Evolutionary conservation across 53 echinoderm and acorn worm species (phyloP), one percentile per base, ranked within the genome.

Genomic region (Henricia sp.): DNA sequence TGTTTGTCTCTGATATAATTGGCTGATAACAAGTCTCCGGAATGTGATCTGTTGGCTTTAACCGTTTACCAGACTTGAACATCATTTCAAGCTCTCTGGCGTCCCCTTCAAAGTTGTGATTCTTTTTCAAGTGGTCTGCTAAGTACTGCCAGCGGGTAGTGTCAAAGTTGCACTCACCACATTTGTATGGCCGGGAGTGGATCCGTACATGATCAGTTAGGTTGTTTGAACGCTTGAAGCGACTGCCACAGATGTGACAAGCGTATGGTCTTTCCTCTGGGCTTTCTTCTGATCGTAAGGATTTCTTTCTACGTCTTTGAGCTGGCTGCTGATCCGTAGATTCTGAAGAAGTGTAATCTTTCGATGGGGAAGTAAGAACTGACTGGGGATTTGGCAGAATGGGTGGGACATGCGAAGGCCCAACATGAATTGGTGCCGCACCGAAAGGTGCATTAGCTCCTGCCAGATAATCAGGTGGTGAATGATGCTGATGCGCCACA

Each of bases 131-230:
- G 82, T 99, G 99, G 21, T 92, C 95, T 38, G 95, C 95, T 24
- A 99, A 70, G 63, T 99, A 99, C 70, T 99, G 99, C 95, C 94
- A 94, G 28, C 99, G 90, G 42, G 95, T 99, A 4, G 99, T 99
- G 91, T 90, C 95, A 72, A 92, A 99, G 21, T 76, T 74, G 50
- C 99, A 99, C 77, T 95, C 99, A 1, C 92, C 92, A 70, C 99
- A 99, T 80, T 94, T 95, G 85, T 94, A 99, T 4, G 99, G 99
- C 52, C 99, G 76, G 20, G 99, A 92, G 33, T 99, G 99, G 36
- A 91, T 99, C 3, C 94, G 88, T 20, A 99, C 94, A 50, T 99
- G 99, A 65, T 99, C 99, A 20, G 88, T 88, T 41, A 99, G 38
- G 74, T 99, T 99, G 87, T 99, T 99, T 17, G 90, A 85, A 6